Evolutionary conservation across 1,140 invertebrate genomes (phyloP), one percentile per base, ranked within the genome.

Genomic region (Adoxophyes honmai): DNA sequence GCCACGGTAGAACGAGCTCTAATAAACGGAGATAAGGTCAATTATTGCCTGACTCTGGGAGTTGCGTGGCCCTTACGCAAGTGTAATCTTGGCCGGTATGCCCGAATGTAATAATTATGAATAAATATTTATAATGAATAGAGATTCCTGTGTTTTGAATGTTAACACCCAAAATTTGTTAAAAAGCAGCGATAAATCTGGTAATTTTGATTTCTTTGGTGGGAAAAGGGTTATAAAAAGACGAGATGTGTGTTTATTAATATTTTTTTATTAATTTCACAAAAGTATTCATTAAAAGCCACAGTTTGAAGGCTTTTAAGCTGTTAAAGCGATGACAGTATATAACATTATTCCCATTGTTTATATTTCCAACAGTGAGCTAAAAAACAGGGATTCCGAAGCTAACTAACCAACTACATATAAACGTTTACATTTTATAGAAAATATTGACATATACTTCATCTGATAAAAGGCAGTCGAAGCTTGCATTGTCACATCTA

Each of bases 211-310:
- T n/a, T n/a, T n/a, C n/a, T n/a, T n/a, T 2, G 6, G 6, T 28
- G 21, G 21, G 21, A 28, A 34, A 55, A 15, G 52, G 34, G 39
- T 55, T n/a, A 34, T 62, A 70, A 73, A 62, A 55, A 76, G 75
- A 70, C 60, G 57, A 70, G 59, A 56, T n/a, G 35, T 69, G 62
- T 76, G 63, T 80, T 75, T 84, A 81, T 76, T 65, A 75, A 70
- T 78, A 73, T 78, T 87, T 86, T 86, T 88, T 85, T 87, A 86
- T 86, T 88, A 85, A 88, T 88, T 85, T 88, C 85, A 88, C 85
- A 88, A 88, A 88, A 87, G 74, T 86, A 83, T 78, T 84, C 69
- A 83, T 86, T 88, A 86, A 88, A 86, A 88, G 85, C 85, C 82
- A 88, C 85, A 88, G 79, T 85, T 67, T 78, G 73, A 86, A 86